phyloP scores from a whole-genome alignment of 2,797 vertebrate species.

The Synanceia verrucosa region DNA sequence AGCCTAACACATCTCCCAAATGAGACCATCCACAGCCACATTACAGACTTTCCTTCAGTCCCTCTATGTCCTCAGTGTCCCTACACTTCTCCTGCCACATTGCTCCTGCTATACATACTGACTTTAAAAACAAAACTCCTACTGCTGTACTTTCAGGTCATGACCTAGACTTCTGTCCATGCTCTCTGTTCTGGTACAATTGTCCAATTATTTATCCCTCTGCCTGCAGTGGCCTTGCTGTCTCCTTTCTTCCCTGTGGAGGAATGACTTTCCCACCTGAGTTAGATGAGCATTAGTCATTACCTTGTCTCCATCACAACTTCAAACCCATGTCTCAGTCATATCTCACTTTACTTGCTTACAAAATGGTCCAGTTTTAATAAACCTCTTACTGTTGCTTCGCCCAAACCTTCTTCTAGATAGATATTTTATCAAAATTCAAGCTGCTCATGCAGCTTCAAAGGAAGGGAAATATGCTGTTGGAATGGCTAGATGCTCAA shows the following conservation, averaged over 20 bases:
- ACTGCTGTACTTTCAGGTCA: constrained; percentile 43
- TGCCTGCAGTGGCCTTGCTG: constrained; percentile 45
- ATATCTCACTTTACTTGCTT: constrained; percentile 16
- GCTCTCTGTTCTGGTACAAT: constrained; percentile 43
- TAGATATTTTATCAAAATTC: not conserved
- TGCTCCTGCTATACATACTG: constrained; percentile 14
- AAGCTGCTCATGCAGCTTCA: too few species aligned
- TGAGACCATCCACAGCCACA: constrained; percentile 21
- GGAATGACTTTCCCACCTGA: constrained; percentile 56
- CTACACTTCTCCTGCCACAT: constrained; percentile 11
- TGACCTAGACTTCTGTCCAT: constrained; percentile 45
- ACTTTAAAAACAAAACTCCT: constrained; percentile 47
- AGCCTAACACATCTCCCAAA: constrained; percentile 8
- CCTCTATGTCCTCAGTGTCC: constrained; percentile 6
- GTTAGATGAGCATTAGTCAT: constrained; percentile 52
- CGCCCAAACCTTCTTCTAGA: not conserved
- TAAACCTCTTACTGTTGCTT: constrained; percentile 1
- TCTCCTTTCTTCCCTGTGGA: constrained; percentile 50
- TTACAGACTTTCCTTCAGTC: not conserved
- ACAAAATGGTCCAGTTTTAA: constrained; percentile 16
- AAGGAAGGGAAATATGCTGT: constrained; percentile 4
- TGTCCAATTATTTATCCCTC: constrained; percentile 62
- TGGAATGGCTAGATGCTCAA: not conserved
- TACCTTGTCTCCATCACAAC: constrained; percentile 27
- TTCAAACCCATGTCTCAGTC: constrained; percentile 39